A percentile compares a stretch with the other conserved stretches of the same genome.
Evolutionary conservation across 2,888 invertebrate species (phyloP).

Genomic region (Hemaris fuciformis): DNA sequence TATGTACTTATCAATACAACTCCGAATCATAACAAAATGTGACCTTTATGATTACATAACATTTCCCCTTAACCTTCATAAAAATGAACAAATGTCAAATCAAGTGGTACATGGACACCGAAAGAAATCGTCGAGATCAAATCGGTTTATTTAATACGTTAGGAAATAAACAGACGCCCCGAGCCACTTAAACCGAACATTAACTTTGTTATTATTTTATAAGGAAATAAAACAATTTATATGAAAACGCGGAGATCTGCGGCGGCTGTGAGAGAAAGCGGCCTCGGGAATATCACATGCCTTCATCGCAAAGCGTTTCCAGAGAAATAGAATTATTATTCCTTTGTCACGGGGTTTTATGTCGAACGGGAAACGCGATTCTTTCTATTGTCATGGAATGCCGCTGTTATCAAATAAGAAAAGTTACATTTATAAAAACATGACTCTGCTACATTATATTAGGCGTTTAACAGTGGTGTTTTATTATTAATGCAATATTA

Average conservation of each 20-base stretch:
- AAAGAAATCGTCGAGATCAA: background rate
- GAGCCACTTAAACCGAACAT: background rate
- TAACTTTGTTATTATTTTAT: conserved; percentile 2
- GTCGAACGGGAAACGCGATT: background rate
- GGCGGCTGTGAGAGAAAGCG: background rate
- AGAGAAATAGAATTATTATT: conserved; percentile 9
- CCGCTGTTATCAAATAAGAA: background rate
- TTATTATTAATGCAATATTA: background rate
- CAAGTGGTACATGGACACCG: background rate
- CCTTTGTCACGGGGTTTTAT: conserved; percentile 4
- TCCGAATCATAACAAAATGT: too few species aligned
- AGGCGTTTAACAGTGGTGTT: background rate
- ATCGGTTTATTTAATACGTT: background rate
- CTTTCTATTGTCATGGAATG: background rate
- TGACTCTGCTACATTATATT: background rate
- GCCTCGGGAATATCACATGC: background rate
- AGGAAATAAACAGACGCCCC: background rate
- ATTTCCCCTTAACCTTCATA: background rate
- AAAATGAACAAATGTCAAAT: background rate
- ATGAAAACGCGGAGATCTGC: background rate
- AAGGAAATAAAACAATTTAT: conserved; percentile 2
- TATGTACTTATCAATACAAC: too few species aligned
- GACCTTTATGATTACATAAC: too few species aligned
- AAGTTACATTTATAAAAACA: background rate
- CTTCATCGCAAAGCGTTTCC: background rate